phyloP scores from a whole-genome alignment of 2,113 vertebrate species.

The Bagarius yarrelli region DNA sequence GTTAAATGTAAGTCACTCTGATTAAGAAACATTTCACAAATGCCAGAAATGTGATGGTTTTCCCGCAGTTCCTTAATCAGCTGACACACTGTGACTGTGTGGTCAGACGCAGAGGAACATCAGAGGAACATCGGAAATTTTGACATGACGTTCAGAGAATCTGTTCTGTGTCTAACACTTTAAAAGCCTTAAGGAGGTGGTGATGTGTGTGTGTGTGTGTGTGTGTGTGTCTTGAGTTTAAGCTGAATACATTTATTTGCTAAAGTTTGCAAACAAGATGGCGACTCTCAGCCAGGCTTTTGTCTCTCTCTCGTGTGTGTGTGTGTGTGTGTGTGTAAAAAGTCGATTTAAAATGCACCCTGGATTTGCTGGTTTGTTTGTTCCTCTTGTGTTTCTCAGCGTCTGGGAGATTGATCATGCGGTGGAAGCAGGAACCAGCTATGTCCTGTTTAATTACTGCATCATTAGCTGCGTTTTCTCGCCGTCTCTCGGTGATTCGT shows the following conservation, averaged over 20 bases:
- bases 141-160: too few relatives aligned
- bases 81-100: too few relatives aligned
- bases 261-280: constrained; percentile 5
- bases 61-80: too few relatives aligned
- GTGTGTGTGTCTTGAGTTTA: constrained; percentile 6
- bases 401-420: background rate
- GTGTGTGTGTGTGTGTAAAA: constrained; percentile 15
- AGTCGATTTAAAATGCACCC: background rate
- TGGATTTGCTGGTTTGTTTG: background rate
- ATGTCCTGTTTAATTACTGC: constrained; percentile 33
- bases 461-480: constrained; percentile 41
- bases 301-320: background rate
- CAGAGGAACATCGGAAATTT: too few relatives aligned
- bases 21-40: too few relatives aligned
- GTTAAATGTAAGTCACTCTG: too few relatives aligned
- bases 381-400: background rate
- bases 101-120: too few relatives aligned
- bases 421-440: background rate
- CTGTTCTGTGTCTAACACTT: too few relatives aligned
- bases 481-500: constrained; percentile 11
- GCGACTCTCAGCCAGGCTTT: background rate
- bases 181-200: too few relatives aligned
- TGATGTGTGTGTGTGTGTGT: constrained; percentile 1
- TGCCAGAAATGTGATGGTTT: too few relatives aligned
- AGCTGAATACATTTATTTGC: constrained; percentile 1